Percentiles rank a stretch among this genome's conserved stretches.
Evolutionary conservation across 1,140 invertebrate genomes (phyloP).

Genomic region (Ladona fulva): DNA sequence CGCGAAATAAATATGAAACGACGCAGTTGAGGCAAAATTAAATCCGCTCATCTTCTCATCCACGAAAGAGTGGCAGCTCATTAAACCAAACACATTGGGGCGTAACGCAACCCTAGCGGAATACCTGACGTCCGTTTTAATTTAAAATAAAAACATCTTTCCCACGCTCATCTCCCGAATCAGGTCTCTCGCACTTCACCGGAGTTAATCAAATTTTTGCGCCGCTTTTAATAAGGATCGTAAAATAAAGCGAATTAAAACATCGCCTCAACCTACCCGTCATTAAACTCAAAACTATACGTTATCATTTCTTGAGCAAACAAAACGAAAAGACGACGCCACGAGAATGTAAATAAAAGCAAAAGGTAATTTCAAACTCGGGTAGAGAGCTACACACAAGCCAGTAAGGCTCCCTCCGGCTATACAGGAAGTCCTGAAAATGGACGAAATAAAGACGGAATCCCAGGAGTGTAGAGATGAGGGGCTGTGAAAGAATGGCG

Average conservation of each 20-base stretch:
- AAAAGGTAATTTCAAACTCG: constrained; percentile 3
- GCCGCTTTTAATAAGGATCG: not conserved
- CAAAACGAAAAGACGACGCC: constrained; percentile 3
- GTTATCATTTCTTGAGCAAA: constrained; percentile 10
- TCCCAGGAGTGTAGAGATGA: not conserved
- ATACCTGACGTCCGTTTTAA: constrained; percentile 5
- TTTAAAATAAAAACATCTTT: constrained; percentile 1
- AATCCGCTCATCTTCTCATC: too few relatives aligned
- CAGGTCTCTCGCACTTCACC: not conserved
- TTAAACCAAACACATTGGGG: not conserved
- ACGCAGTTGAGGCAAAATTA: too few relatives aligned
- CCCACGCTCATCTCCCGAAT: not conserved
- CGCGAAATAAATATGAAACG: too few relatives aligned
- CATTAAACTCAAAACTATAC: constrained; percentile 9
- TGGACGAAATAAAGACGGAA: constrained; percentile 7
- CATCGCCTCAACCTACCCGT: too few relatives aligned
- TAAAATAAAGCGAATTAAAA: not conserved
- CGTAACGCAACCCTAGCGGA: not conserved
- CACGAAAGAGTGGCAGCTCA: not conserved
- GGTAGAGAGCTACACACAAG: not conserved
- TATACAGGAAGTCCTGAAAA: not conserved
- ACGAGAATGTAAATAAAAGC: constrained; percentile 1
- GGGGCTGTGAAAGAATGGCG: not conserved
- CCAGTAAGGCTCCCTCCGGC: not conserved
- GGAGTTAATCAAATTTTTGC: not conserved